Conservation (phyloP, 2,113 vertebrate genomes). For the Casuarius casuarius region DNA sequence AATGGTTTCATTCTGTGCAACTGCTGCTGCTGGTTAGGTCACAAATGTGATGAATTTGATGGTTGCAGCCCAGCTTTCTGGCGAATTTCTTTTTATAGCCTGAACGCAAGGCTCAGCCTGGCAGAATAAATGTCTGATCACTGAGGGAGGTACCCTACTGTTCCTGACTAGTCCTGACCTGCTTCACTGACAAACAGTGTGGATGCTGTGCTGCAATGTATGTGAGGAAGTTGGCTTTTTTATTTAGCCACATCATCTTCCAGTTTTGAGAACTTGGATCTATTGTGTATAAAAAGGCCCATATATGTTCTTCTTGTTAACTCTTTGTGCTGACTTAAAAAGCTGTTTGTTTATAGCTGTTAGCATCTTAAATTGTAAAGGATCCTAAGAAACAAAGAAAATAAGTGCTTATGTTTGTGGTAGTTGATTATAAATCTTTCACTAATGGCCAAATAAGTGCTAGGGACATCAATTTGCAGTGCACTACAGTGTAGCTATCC, state of each 20-base stretch:
- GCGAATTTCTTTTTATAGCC: no score
- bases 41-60: neutral
- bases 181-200: neutral
- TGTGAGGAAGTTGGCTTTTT: neutral
- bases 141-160: neutral
- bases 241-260: neutral
- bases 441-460: neutral
- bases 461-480: neutral
- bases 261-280: neutral
- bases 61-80: neutral
- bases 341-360: neutral
- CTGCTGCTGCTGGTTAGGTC: neutral
- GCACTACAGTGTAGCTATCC: neutral
- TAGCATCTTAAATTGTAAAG: neutral
- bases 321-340: neutral
- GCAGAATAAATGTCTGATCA: neutral
- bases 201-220: neutral
- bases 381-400: neutral
- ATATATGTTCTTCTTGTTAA: neutral
- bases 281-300: neutral
- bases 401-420: neutral
- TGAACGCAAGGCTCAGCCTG: neutral
- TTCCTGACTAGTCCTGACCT: neutral
- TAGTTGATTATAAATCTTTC: neutral
- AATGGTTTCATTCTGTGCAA: neutral